Base-by-base conservation (phyloP, 2,113 vertebrate species). In the Numenius arquata region DNA sequence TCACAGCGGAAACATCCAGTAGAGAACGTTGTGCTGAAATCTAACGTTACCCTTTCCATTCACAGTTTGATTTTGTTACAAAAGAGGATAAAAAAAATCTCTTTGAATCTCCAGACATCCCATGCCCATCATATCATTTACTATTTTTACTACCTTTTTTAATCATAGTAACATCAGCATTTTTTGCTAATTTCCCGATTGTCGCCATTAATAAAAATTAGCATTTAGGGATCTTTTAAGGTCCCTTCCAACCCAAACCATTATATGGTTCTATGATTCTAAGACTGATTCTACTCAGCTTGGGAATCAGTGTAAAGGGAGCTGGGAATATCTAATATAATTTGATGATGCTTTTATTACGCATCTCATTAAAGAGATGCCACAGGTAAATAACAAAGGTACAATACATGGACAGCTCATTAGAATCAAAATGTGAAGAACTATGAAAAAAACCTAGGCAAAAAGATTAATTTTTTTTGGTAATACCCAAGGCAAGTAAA, bases 141-240 rank as follows among this genome's bases (percentile, higher is more conserved):
- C 95, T 96, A 92, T 87, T 97, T 87, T 96, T 91, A 76, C 65
- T 81, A 88, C 38, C n/a, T 88, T 58, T 89, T 8, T 96, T 92
- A 90, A 95, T 93, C 84, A 89, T 20, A 75, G 26, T 41, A 97
- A 92, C 12, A 81, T 78, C 85, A 94, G 72, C 75, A 88, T 85
- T 96, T 82, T 96, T 97, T 96, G 63, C 76, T 96, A 95, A 97
- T 98, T 98, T 98, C 59, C 75, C 93, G n/a, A 88, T 92, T 77
- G 84, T 90, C 65, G 3, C 68, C 92, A 98, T 98, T 94, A 97
- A 97, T 98, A 97, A 97, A 98, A 98, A 96, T 96, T 97, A 98
- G 32, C 56, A 94, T 96, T 89, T 97, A 92, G 72, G 80, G 73
- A 53, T 53, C 52, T 17, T 17, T 53, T 29, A 53, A 53, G 52